Evolutionary conservation across 2,797 vertebrate genomes (phyloP).

Genomic region (Rousettus madagascariensis): DNA sequence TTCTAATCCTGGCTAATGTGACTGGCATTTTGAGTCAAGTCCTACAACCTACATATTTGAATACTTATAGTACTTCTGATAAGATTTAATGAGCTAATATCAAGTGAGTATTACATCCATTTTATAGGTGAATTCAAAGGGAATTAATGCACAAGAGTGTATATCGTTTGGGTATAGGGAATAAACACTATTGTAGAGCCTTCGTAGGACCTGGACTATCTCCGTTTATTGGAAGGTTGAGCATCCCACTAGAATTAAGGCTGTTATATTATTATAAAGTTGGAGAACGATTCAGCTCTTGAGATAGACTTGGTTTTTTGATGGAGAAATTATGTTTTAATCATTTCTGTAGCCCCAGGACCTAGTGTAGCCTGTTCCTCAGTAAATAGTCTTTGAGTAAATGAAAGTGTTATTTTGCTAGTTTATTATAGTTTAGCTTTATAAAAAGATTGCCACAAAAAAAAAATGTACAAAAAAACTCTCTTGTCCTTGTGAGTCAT

Average conservation of each 20-base stretch:
- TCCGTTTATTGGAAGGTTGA: background rate
- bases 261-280: background rate
- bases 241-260: background rate
- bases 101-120: background rate
- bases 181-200: background rate
- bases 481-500: background rate
- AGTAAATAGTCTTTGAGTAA: background rate
- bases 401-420: background rate
- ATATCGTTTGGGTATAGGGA: background rate
- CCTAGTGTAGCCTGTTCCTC: background rate
- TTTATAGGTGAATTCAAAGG: background rate
- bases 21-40: background rate
- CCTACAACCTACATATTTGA: background rate
- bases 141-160: background rate
- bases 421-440: background rate
- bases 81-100: background rate
- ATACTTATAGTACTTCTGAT: background rate
- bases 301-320: background rate
- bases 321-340: background rate
- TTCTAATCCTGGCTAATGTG: background rate
- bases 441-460: background rate
- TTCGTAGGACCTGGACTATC: background rate
- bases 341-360: background rate
- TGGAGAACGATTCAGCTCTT: background rate
- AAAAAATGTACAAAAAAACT: background rate